These are phyloP conservation scores for Adelosebastes latens DNA, from an alignment of 2,797 vertebrate genomes.

Conservation along the genomic window DNA sequence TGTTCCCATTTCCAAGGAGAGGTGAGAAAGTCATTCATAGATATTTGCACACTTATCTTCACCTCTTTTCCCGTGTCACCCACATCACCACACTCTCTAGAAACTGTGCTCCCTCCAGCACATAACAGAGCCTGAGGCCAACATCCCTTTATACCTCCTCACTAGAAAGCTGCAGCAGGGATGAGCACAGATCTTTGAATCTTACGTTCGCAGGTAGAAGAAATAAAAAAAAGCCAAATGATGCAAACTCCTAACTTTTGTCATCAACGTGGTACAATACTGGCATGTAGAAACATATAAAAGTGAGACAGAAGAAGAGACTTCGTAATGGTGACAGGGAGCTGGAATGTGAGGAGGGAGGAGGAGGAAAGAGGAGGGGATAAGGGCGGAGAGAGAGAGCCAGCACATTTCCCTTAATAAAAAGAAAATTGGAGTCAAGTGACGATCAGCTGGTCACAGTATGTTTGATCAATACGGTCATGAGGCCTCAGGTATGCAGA, in stretches of 20 bases:
- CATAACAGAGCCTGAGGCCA: constrained; percentile 12
- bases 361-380: not conserved
- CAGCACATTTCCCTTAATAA: constrained; percentile 86
- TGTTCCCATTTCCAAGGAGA: constrained; percentile 1
- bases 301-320: not conserved
- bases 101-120: not conserved
- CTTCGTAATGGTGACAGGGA: constrained; percentile 12
- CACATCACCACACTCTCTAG: not conserved
- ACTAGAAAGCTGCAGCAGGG: not conserved
- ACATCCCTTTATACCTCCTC: constrained; percentile 5
- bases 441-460: constrained; percentile 90
- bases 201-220: not conserved
- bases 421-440: constrained; percentile 89
- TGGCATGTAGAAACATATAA: not conserved
- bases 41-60: not conserved
- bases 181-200: not conserved
- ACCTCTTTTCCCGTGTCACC: not conserved
- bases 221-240: not conserved
- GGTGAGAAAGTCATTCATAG: constrained; percentile 29
- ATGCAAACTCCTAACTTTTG: not conserved
- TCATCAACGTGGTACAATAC: not conserved
- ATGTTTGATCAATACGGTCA: constrained; percentile 89
- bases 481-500: constrained; percentile 89
- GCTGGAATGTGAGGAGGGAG: constrained; percentile 44
- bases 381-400: constrained; percentile 54